Conservation (phyloP, 2,113 vertebrate genomes). For the Vidua chalybeata region DNA sequence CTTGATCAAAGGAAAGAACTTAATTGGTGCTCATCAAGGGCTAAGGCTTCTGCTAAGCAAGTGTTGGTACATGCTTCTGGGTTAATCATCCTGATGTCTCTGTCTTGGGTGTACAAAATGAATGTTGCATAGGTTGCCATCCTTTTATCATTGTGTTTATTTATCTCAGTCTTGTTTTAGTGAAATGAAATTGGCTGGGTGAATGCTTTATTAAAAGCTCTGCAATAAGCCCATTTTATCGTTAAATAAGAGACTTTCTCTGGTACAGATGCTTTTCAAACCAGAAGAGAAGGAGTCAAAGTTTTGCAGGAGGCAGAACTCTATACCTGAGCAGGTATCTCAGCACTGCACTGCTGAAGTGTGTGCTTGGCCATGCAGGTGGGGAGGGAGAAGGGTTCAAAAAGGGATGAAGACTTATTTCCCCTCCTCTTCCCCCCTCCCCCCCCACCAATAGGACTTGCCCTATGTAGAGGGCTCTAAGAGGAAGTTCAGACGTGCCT, state of each 20-base stretch:
- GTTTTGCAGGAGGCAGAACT: background rate
- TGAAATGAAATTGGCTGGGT: background rate
- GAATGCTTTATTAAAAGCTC: background rate
- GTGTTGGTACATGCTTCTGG: background rate
- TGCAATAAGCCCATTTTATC: background rate
- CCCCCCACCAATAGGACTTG: background rate
- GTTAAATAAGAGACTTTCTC: background rate
- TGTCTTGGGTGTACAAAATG: background rate
- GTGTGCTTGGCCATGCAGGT: background rate
- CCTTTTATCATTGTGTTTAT: background rate
- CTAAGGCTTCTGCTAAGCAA: slow-evolving; percentile 16
- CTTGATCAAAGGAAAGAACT: slow-evolving; percentile 54
- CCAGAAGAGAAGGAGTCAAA: background rate
- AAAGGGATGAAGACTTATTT: background rate
- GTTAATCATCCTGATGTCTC: slow-evolving; percentile 8
- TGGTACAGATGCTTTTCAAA: background rate
- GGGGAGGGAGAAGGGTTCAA: background rate
- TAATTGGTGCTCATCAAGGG: slow-evolving; percentile 43
- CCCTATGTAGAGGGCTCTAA: background rate
- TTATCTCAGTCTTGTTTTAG: slow-evolving; percentile 8
- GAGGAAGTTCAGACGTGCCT: slow-evolving; percentile 41
- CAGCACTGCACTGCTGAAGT: background rate
- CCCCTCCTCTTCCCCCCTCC: background rate
- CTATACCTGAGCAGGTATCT: background rate
- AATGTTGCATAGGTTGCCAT: slow-evolving; percentile 9